Evolutionary conservation across 2,797 vertebrate genomes (phyloP).

Genomic region (Anguilla pacifica): DNA sequence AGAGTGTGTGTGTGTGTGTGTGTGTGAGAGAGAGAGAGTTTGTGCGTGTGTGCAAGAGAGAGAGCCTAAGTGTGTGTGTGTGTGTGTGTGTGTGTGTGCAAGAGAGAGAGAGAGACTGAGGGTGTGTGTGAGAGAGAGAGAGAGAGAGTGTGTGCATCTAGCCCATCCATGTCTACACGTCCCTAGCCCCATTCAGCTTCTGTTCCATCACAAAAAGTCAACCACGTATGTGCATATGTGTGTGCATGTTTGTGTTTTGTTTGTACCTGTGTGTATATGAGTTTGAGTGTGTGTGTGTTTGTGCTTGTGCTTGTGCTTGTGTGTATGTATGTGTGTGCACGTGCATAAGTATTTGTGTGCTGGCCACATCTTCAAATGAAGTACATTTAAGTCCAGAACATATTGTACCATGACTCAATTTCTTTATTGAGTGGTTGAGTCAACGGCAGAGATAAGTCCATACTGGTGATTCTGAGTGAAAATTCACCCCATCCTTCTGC

Average conservation of each 20-base stretch:
- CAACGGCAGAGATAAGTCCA: background rate
- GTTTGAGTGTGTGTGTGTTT: background rate
- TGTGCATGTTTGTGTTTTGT: background rate
- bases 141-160: background rate
- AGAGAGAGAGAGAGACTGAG: too few species aligned
- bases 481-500: background rate
- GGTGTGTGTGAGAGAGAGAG: too few species aligned
- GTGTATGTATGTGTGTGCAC: background rate
- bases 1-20: too few species aligned
- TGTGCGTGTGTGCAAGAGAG: background rate
- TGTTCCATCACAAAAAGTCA: background rate
- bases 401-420: background rate
- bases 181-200: slow-evolving; percentile 12
- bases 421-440: background rate
- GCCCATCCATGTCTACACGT: slow-evolving; percentile 14
- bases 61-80: background rate
- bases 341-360: background rate
- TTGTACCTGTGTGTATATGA: background rate
- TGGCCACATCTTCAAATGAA: background rate
- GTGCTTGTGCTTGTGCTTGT: background rate
- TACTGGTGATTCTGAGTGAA: background rate
- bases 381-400: background rate
- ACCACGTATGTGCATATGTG: background rate
- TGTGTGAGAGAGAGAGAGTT: too few species aligned
- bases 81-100: too few species aligned